phyloP scores from a whole-genome alignment of 1,140 invertebrate genomes.

The Caerostris extrusa region DNA sequence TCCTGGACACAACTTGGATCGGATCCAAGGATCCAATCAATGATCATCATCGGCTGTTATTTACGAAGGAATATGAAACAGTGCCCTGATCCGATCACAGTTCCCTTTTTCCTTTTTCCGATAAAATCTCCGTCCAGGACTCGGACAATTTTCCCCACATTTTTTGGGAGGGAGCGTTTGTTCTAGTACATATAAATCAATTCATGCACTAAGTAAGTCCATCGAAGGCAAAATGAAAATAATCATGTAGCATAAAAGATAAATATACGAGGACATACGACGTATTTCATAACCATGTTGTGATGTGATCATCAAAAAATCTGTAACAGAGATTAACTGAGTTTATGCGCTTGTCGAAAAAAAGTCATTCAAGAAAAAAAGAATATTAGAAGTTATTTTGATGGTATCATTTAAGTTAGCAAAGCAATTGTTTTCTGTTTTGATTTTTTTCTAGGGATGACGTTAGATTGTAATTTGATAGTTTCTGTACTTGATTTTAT shows the following conservation, averaged over 20 bases:
- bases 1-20: not conserved
- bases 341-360: not conserved
- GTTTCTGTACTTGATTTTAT: no score
- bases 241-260: not conserved
- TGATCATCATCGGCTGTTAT: slow-evolving; percentile 49
- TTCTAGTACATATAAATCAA: slow-evolving; percentile 41
- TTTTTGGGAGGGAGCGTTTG: not conserved
- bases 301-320: slow-evolving; percentile 34
- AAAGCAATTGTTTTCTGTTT: not conserved
- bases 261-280: not conserved
- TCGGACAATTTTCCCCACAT: not conserved
- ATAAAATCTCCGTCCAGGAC: not conserved
- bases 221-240: not conserved
- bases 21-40: slow-evolving; percentile 25
- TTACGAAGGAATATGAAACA: slow-evolving; percentile 55
- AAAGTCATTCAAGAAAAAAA: not conserved
- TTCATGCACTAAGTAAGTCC: not conserved
- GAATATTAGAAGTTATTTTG: not conserved
- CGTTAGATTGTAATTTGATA: slow-evolving; percentile 58
- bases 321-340: slow-evolving; percentile 58
- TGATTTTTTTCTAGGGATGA: not conserved
- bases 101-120: not conserved
- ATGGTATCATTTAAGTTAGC: not conserved
- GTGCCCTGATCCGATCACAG: not conserved
- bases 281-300: not conserved